Base-by-base conservation (phyloP, 2,113 vertebrate species). In the Coptodon bakossiorum region DNA sequence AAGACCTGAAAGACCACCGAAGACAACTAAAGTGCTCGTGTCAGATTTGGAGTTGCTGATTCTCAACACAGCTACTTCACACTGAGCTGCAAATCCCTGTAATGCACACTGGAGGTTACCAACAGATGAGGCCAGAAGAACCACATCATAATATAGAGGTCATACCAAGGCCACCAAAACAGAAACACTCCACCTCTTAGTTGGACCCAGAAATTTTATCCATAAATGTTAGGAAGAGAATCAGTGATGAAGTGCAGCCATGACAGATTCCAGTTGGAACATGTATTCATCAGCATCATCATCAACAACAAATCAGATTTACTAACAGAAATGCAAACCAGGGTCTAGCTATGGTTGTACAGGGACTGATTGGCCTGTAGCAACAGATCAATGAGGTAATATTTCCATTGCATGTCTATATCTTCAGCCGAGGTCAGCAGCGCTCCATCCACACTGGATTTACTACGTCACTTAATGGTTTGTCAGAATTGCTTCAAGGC, bases 141-240 rank as follows among this genome's bases (percentile, higher is more conserved):
- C 16, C 3, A 34, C 59, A 34, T 63, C 29, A 34, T 63, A 1
- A 34, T 19, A 19, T 2, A 34, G 0, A 1, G 29, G 0, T 34
- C 5, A 34, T 34, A 63, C 59, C 29, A 34, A 19, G 57, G 9
- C 16, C 57, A 2, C 29, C 14, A 61, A 61, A 61, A 27, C 14
- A 61, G 57, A 61, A 61, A 61, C 8, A 17, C 56, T 16, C 56
- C 56, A 29, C 57, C 27, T 0, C 57, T 31, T 31, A 0, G 57
- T 2, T 61, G 0, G 3, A 61, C 57, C 14, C 14, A 61, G 0
- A 61, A 4, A 3, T 10, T 1, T 0, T 31, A 31, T 19, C 16
- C 29, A 61, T 0, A 61, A 61, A 34, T 61, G 3, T 61, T 61
- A 61, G 29, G 16, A 61, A 61, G 0, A 61, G 1, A 34, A 1